Evolutionary conservation across 2,797 vertebrate genomes (phyloP), one percentile per base, ranked within the genome.

Genomic region (Glyptemys insculpta): DNA sequence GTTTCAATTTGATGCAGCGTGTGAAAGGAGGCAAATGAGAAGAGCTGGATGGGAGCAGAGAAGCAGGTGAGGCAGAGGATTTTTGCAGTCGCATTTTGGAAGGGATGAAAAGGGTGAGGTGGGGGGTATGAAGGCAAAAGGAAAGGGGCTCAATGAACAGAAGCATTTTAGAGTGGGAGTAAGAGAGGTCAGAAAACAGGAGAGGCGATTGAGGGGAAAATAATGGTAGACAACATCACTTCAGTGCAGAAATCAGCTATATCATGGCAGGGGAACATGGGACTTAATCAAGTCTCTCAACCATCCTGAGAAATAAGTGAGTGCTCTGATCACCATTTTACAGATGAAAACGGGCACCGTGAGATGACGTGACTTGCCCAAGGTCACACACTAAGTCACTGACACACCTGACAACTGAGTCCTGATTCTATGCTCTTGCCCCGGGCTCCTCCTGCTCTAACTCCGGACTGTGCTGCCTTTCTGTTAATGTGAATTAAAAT

Each of bases 331-430:
- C 72, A 74, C 72, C 18, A 19, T 86, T 93, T 92, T 41, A 85
- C 14, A 93, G 94, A 87, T 86, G 47, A 91, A 23, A 65, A 95
- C 68, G 82, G 54, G 81, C 72, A 79, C 54, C 91, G 14, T 44
- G 21, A 72, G 29, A 10, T 59, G 31, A 88, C 89, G 27, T 59
- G 25, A 91, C 79, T 79, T 47, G 68, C 85, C 44, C 83, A 80
- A 14, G 79, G 25, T 83, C 47, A 68, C 29, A 23, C 53, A 49
- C 27, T 49, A 78, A 88, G 86, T 89, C 52, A 86, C n/a, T 3
- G 29, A 11, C 29, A 86, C 85, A 81, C 74, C 91, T 74, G 25
- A 86, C 83, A 79, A 76, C 91, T 27, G 25, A 81, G 80, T 54
- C 12, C 80, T 27, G 53, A 8, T 14, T 74, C 72, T 44, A 27